A percentile compares a stretch with the other conserved stretches of the same genome.
These are phyloP conservation scores for Rhadinocentrus ornatus DNA, from an alignment of 2,797 vertebrate genomes.

Conservation along the genomic window DNA sequence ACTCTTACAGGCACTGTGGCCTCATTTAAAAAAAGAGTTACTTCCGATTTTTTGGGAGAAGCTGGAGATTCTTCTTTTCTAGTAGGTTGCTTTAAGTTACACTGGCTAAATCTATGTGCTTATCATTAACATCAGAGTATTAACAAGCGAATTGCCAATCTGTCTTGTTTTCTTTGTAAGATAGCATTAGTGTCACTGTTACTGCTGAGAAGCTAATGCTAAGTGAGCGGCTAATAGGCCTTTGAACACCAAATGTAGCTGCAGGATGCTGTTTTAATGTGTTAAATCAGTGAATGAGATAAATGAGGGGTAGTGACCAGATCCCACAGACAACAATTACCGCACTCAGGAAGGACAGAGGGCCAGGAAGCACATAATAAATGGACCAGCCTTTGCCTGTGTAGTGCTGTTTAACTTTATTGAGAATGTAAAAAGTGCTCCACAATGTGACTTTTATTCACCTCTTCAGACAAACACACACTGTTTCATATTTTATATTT, in stretches of 20 bases:
- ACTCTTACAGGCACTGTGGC: conserved; percentile 21
- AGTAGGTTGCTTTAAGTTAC: not conserved
- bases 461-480: too few species aligned
- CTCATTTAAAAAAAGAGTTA: conserved; percentile 13
- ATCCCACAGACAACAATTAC: conserved; percentile 61
- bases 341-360: conserved; percentile 42
- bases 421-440: too few species aligned
- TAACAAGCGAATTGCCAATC: not conserved
- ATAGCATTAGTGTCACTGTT: conserved; percentile 15
- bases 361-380: conserved; percentile 38
- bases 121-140: conserved; percentile 1
- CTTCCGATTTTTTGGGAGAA: conserved; percentile 12
- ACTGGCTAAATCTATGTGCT: not conserved
- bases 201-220: conserved; percentile 47
- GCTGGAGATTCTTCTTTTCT: not conserved
- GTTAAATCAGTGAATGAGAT: conserved; percentile 59
- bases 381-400: not conserved
- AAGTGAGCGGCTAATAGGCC: conserved; percentile 44
- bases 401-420: too few species aligned
- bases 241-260: conserved; percentile 55
- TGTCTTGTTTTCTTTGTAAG: conserved; percentile 17
- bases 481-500: too few species aligned
- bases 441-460: too few species aligned
- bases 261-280: conserved; percentile 60
- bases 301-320: conserved; percentile 52